Evolutionary conservation across 2,888 invertebrate genomes (phyloP), one percentile per base, ranked within the genome.

Genomic region (Agrenia bidenticulata): DNA sequence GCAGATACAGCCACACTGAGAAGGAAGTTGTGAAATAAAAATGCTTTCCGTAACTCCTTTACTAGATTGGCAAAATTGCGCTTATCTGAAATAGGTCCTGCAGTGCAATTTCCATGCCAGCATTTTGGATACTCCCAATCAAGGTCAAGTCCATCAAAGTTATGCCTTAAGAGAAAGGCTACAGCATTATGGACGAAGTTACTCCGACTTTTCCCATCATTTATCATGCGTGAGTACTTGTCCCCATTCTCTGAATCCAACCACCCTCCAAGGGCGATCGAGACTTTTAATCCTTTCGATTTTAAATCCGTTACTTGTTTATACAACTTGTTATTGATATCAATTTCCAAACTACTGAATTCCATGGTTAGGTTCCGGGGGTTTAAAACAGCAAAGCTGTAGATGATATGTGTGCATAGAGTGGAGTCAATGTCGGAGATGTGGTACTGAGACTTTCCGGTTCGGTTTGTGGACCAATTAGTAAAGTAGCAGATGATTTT

Each of bases 111-210:
- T 74, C 91, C 92, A 78, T 93, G 93, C 92, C 92, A 92, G 77
- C 93, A 94, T 63, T 88, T 89, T 0, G 95, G 95, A 78, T 94
- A 95, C 78, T 93, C 92, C 94, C 94, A 95, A 77, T 94, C 94
- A 23, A 95, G 79, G 77, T 94, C 94, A 0, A 95, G 81, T 1
- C 95, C 95, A 68, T 88, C 85, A 78, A 95, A 95, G 50, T 88
- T 87, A 77, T 92, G 84, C 72, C 84, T 84, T n/a, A 85, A 83
- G 37, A 94, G 79, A 78, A 91, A 92, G n/a, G 85, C 83, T 0
- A 90, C 84, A 0, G 86, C 83, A 60, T 86, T 86, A 1, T 86
- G 82, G 2, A 88, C 85, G 77, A 92, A 92, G 50, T 86, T 86
- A 32, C 86, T 81, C 7, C 92, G 84, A 5, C 86, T 83, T 0